Conservation (phyloP, 2,797 vertebrate species). For the Gastrophryne carolinensis region DNA sequence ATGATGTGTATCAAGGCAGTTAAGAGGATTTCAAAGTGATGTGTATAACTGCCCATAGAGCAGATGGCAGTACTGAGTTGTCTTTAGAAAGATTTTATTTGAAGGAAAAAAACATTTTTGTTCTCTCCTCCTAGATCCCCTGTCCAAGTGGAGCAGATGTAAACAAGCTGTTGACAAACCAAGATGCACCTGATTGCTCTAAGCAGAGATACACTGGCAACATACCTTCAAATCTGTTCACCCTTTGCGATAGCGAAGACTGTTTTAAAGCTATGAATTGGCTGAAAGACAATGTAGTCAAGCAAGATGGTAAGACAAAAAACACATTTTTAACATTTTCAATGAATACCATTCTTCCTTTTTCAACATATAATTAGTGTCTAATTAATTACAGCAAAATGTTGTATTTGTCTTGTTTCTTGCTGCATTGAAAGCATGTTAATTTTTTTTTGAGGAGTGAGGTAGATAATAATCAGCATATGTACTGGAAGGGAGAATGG, state of each 20-base stretch:
- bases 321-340: constrained; percentile 59
- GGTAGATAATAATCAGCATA: constrained; percentile 59
- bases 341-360: constrained; percentile 82
- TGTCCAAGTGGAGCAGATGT: constrained; percentile 68
- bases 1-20: too few relatives aligned
- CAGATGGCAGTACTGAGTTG: too few relatives aligned
- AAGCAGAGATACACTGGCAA: constrained; percentile 56
- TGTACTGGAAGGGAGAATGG: constrained; percentile 80
- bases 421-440: constrained; percentile 92
- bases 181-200: constrained; percentile 52
- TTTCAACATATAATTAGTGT: constrained; percentile 83
- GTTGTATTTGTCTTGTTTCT: constrained; percentile 91
- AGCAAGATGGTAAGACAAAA: constrained; percentile 70
- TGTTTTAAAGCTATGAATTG: constrained; percentile 70
- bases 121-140: constrained; percentile 65
- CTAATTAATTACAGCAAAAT: constrained; percentile 92
- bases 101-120: not conserved
- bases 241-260: constrained; percentile 77
- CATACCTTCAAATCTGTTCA: constrained; percentile 82
- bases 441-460: constrained; percentile 80
- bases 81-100: not conserved
- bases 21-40: too few relatives aligned
- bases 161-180: constrained; percentile 56
- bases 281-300: constrained; percentile 71
- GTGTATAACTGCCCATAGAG: too few relatives aligned